Conservation (phyloP, 2,113 vertebrate genomes). For the Brevimyrus niger region DNA sequence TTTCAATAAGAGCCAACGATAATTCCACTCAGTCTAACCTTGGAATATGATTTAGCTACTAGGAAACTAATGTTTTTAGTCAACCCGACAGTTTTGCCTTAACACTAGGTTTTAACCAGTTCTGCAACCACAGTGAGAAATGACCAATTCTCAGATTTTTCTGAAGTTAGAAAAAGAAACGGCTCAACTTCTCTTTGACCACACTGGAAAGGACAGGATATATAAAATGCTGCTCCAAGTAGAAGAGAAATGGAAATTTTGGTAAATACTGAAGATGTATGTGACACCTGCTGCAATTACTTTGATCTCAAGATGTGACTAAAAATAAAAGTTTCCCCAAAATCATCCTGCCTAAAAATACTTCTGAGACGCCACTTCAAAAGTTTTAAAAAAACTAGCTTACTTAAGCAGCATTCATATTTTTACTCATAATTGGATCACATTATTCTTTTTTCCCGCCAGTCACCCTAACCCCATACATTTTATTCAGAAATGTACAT, state of each 20-base stretch:
- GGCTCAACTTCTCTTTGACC: not conserved
- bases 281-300: not conserved
- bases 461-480: not conserved
- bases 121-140: not conserved
- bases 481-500: not conserved
- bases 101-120: not conserved
- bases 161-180: not conserved
- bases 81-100: not conserved
- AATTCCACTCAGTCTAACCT: not conserved
- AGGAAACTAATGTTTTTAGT: not conserved
- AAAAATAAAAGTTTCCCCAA: not conserved
- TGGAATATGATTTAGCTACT: not conserved
- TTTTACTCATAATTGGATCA: not conserved
- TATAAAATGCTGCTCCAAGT: not conserved
- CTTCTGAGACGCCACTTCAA: not conserved
- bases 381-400: not conserved
- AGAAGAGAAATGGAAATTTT: not conserved
- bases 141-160: not conserved
- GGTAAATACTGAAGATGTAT: not conserved
- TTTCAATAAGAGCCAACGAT: not conserved
- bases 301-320: not conserved
- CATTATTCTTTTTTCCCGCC: not conserved
- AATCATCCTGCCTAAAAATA: not conserved
- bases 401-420: not conserved
- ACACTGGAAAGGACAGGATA: not conserved